Conservation (phyloP, 2,113 vertebrate genomes). For the Pangasianodon hypophthalmus region DNA sequence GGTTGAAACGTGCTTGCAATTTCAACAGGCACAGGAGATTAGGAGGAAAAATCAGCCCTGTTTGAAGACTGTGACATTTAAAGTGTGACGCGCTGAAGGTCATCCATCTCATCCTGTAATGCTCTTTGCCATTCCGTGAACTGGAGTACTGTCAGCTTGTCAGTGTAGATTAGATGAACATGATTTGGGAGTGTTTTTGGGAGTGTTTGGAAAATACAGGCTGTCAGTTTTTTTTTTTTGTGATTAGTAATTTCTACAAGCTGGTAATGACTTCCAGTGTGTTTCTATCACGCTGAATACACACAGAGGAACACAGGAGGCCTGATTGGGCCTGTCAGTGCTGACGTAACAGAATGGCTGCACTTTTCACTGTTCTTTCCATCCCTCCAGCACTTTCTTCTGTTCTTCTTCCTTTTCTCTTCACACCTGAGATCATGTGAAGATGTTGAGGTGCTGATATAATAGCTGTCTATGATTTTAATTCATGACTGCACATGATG, state of each 20-base stretch:
- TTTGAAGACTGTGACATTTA: conserved; percentile 37
- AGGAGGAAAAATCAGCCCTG: not conserved
- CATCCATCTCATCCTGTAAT: conserved; percentile 41
- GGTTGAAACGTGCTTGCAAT: not conserved
- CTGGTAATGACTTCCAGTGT: not conserved
- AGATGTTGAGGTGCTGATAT: not conserved
- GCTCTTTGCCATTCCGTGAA: not conserved
- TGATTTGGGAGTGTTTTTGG: not conserved
- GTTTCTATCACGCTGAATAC: not conserved
- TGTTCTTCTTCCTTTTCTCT: conserved; percentile 4
- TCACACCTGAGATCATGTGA: conserved; percentile 28
- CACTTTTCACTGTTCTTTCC: not conserved
- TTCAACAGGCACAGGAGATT: conserved; percentile 19
- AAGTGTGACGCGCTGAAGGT: conserved; percentile 22
- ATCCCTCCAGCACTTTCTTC: conserved; percentile 29
- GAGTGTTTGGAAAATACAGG: not conserved
- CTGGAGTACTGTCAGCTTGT: conserved; percentile 8
- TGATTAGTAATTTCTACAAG: conserved; percentile 9
- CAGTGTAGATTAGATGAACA: conserved; percentile 10
- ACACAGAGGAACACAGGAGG: not conserved
- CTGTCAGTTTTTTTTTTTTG: not conserved
- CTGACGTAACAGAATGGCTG: conserved; percentile 25
- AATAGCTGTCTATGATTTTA: not conserved
- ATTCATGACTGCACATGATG: not conserved
- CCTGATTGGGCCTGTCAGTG: conserved; percentile 42